Evolutionary conservation across 1,140 invertebrate species (phyloP), one percentile per base, ranked within the genome.

Genomic region (Plodia interpunctella): DNA sequence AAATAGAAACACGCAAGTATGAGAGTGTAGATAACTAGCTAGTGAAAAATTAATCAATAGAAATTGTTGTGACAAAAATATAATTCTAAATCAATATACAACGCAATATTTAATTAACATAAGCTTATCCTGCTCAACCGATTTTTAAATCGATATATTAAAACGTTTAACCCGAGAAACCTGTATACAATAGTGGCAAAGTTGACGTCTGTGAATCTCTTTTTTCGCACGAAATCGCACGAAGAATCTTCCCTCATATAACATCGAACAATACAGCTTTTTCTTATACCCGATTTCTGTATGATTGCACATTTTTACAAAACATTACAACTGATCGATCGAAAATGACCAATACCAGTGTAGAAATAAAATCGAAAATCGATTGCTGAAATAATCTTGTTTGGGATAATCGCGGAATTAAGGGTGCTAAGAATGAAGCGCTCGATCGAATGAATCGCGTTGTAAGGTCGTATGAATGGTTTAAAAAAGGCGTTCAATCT

Each of bases 261-360:
- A 74, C 73, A 81, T 76, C 69, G 62, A 65, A 73, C 70, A 76
- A 74, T 73, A 70, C 66, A 62, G 63, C 66, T 74, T 79, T 78
- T 75, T 76, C 69, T 70, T 61, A 58, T 62, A 67, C 73, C 69
- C 69, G 63, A 72, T 75, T 81, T 83, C 78, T 83, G 72, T 83
- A 82, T 74, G 76, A 82, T 74, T 83, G 74, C 76, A 77, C 74
- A 80, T 80, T 81, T 35, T 83, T 70, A 77, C 78, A 78, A 83
- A 83, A 79, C 74, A 81, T 74, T 76, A 60, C 65, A 55, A n/a
- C 20, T 5, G n/a, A 44, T n/a, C 15, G 15, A 44, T 15, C 15
- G 13, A 44, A 44, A 44, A 44, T 44, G 5, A 44, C 8, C 38
- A n/a, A 44, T 15, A 17, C 1, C 2, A 2, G 13, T n/a, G 10